Evolutionary conservation across 2,888 invertebrate species (phyloP), one percentile per base, ranked within the genome.

Genomic region (Stenoptilia bipunctidactyla): DNA sequence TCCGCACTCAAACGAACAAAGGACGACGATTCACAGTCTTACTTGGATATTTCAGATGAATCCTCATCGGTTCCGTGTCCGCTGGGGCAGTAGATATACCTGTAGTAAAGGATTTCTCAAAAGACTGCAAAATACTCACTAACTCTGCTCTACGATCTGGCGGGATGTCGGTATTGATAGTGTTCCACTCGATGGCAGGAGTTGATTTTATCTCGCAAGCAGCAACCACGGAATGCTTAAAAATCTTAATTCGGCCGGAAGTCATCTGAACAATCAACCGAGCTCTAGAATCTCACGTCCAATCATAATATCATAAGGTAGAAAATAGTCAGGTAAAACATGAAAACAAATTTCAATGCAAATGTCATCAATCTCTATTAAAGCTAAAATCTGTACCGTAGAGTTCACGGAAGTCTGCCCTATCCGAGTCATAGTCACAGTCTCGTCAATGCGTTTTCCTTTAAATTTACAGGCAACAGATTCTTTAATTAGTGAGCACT

Each of bases 31-130:
- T 13, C 0, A 40, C 37, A 1, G 40, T 41, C 3, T 34, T 13
- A 13, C 34, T 33, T 1, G 40, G 34, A 25, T 41, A 37, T n/a
- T 25, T 38, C 13, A 41, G 10, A 1, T 27, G 34, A n/a, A 41
- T 41, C 2, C 27, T 10, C 36, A 40, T 34, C 20, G 34, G 25
- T 1, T 34, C 39, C 4, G 36, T 40, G 6, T 27, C 14, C 3
- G 36, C 40, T 8, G 13, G 40, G 4, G 13, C 12, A 12, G 9
- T 27, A 15, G 40, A 36, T 8, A 35, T 14, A 1, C 40, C 35
- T 2, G 1, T 27, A 1, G 40, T 36, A 27, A 40, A 40, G 1
- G 1, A 36, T 1, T 27, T 1, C 1, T 27, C 12, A 27, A 27
- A 40, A 25, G 27, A n/a, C 4, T 36, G 10, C 25, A 40, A 36